Conservation (phyloP, 2,888 invertebrate species). For the Strigamia maritima region DNA sequence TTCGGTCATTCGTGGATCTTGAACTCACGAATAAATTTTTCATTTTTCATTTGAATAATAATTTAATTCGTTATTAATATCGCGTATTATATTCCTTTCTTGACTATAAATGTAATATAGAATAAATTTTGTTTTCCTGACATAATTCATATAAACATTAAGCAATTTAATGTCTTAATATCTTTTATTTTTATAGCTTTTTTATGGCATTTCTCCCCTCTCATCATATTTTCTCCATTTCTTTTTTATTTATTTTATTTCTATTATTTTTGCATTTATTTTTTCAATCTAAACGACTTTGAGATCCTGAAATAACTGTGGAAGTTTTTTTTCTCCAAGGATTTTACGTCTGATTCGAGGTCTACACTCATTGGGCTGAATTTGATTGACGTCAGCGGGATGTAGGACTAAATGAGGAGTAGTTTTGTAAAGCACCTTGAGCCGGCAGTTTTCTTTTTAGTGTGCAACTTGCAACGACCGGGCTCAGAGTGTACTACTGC, state of each 20-base stretch:
- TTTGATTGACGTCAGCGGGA: slow-evolving; percentile 7
- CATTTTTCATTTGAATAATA: too few relatives aligned
- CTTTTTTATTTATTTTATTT: background rate
- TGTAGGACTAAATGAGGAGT: slow-evolving; percentile 10
- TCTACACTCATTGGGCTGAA: slow-evolving; percentile 12
- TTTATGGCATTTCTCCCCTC: background rate
- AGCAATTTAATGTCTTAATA: too few relatives aligned
- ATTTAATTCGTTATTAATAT: too few relatives aligned
- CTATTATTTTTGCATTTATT: background rate
- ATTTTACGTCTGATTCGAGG: background rate
- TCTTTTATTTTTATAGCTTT: too few relatives aligned
- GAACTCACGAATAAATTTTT: too few relatives aligned
- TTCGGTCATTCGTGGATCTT: too few relatives aligned
- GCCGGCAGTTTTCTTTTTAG: background rate
- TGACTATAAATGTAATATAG: too few relatives aligned
- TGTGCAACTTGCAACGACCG: background rate
- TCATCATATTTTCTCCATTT: background rate
- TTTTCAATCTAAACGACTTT: background rate
- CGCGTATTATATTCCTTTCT: too few relatives aligned
- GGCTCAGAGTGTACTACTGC: too few relatives aligned
- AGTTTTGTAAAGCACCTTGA: slow-evolving; percentile 16
- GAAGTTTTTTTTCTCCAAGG: background rate
- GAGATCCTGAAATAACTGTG: background rate
- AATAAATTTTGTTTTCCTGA: too few relatives aligned
- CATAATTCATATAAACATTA: too few relatives aligned